Evolutionary conservation across 2,888 invertebrate species (phyloP).

Genomic region (Acleris literana): DNA sequence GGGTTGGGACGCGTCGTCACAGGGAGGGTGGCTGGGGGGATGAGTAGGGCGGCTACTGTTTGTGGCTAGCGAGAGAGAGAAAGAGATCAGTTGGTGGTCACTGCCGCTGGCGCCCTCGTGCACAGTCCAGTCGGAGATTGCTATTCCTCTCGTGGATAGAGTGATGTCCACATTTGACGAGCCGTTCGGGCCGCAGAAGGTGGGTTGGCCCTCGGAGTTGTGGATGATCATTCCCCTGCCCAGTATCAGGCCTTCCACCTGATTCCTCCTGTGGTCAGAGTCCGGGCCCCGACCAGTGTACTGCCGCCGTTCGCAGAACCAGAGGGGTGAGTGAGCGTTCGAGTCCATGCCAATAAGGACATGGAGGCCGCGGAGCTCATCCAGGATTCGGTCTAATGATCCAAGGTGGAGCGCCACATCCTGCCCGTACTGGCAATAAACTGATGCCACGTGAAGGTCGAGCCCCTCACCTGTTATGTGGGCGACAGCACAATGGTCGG

Average conservation of each 20-base stretch:
- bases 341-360: conserved; percentile 29
- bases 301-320: conserved; percentile 30
- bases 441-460: background rate
- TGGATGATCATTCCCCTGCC: background rate
- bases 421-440: conserved; percentile 12
- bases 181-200: conserved; percentile 38
- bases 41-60: background rate
- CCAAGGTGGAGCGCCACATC: conserved; percentile 1
- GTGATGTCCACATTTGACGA: conserved; percentile 46
- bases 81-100: background rate
- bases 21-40: background rate
- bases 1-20: rapidly evolving
- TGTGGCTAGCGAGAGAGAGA: no score
- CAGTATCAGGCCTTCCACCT: background rate
- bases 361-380: background rate
- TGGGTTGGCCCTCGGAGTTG: conserved; percentile 21
- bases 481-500: background rate
- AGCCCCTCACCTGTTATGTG: background rate
- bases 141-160: conserved; percentile 16
- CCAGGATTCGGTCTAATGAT: background rate
- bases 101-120: conserved; percentile 2
- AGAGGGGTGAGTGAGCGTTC: conserved; percentile 39
- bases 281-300: conserved; percentile 20
- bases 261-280: background rate
- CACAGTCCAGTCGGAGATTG: conserved; percentile 37